A percentile compares a stretch with the other conserved stretches of the same genome.
Conservation (phyloP, 1,140 invertebrate species). For the Bacillus rossius region DNA sequence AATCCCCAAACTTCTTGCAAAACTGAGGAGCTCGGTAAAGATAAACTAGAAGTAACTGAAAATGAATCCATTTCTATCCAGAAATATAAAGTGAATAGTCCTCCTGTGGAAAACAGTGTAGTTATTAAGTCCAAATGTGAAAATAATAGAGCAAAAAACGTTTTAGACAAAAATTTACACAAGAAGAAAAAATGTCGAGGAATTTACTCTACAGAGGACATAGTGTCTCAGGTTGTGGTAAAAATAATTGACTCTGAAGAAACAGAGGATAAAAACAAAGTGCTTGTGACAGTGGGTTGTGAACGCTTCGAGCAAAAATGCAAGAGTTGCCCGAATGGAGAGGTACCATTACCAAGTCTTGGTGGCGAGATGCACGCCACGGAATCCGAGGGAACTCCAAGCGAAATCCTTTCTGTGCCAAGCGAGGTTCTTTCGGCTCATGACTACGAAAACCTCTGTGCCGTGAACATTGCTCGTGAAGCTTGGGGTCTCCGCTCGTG, state of each 20-base stretch:
- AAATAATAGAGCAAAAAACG: no score
- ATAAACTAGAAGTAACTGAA: no score
- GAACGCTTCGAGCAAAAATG: no score
- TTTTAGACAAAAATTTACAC: neutral
- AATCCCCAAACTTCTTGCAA: no score
- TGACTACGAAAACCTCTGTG: conserved; percentile 63
- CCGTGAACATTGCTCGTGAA: conserved; percentile 56
- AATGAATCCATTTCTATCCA: no score
- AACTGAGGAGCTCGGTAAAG: no score
- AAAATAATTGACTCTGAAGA: conserved; percentile 27
- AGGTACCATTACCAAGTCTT: no score
- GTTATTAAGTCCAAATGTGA: no score
- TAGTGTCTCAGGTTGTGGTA: conserved; percentile 18
- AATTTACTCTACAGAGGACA: conserved; percentile 2
- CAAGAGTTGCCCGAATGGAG: no score
- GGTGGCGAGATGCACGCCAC: conserved; percentile 3
- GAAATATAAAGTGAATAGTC: no score
- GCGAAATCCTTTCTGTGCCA: conserved; percentile 53
- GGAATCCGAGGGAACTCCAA: conserved; percentile 46
- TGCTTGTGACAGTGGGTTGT: conserved; percentile 34
- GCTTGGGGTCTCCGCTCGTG: conserved; percentile 61
- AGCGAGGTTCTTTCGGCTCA: conserved; percentile 56
- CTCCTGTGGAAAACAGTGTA: no score
- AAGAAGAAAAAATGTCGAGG: conserved; percentile 9
- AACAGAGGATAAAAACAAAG: conserved; percentile 36